Base-by-base conservation (phyloP, 2,888 invertebrate species). In the Caenorhabditis sp. region DNA sequence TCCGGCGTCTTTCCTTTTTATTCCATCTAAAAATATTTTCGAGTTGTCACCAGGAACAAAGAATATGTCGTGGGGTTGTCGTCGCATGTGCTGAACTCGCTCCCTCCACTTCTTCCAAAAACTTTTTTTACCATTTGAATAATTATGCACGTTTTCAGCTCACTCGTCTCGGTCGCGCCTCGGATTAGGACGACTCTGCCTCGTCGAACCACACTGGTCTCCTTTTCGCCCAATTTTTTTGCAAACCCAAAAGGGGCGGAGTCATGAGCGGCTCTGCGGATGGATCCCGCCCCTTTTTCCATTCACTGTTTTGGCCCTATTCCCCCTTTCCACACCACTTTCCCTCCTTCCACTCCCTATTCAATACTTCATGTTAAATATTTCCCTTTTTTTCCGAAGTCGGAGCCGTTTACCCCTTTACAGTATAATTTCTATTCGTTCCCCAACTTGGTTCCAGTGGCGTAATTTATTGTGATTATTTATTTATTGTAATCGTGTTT, bases 81-180 rank as follows among this genome's bases (percentile, higher is more conserved):
- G 40, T 2, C 32, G 26, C 37, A 9, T 47, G 20, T 24, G 40
- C 40, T 8, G 32, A 37, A 61, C 53, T 47, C 11, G 35, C 32
- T 22, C 22, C 60, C 32, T 32, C 32, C 9, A 32, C 5, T 6
- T 6, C 32, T 32, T 40, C 40, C 13, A 15, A 40, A 26, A 53
- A 50, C 40, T 61, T 44, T 47, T n/a, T 62, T 35, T 11, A 20
- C 64, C 35, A 53, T 61, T 67, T 67, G 67, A 76, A 76, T 76
- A 77, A 77, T 77, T 77, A 77, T 77, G 68, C 55, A 68, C 32
- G 26, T 74, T 85, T 85, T 72, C 84, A 85, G 85, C 82, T 85
- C 50, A 82, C 85, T 61, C 82, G 84, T 24, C 85, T 85, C 61
- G 85, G 85, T 56, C 85, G 85, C 51, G 71, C 82, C 50, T 72